Evolutionary conservation across 2,113 vertebrate genomes (phyloP).

Genomic region (Redunca redunca): DNA sequence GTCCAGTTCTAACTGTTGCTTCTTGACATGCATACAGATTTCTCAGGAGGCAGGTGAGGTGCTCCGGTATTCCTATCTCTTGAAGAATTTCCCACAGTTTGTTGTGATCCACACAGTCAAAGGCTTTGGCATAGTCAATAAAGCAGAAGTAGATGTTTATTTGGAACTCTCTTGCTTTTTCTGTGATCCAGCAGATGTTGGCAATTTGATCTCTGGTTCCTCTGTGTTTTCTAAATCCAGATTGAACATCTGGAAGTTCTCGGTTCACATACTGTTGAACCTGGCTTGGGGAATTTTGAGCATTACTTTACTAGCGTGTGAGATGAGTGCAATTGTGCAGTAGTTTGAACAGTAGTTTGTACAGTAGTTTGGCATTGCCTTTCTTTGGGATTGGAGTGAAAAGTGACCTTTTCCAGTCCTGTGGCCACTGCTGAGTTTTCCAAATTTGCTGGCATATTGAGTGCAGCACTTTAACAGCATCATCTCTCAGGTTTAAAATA

Average conservation of each 20-base stretch:
- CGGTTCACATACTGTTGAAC: neutral
- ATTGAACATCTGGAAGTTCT: neutral
- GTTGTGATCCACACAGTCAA: neutral
- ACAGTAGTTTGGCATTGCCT: neutral
- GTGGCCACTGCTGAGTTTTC: neutral
- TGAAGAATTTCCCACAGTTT: neutral
- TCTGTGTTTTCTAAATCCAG: neutral
- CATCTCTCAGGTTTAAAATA: neutral
- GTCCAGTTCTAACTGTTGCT: neutral
- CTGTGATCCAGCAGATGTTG: neutral
- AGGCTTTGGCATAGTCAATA: rapidly evolving
- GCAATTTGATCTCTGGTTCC: neutral
- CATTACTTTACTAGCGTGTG: neutral
- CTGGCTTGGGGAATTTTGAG: neutral
- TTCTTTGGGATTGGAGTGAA: neutral
- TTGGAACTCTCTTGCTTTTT: neutral
- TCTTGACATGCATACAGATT: neutral
- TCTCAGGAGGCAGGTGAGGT: neutral
- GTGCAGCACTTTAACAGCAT: neutral
- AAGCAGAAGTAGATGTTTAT: neutral
- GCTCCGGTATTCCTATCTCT: neutral
- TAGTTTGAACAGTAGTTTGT: neutral
- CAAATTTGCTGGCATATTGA: neutral
- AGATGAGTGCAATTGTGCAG: neutral
- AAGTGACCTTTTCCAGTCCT: neutral